Conservation (phyloP, 2,113 vertebrate species). For the Sitta europaea region DNA sequence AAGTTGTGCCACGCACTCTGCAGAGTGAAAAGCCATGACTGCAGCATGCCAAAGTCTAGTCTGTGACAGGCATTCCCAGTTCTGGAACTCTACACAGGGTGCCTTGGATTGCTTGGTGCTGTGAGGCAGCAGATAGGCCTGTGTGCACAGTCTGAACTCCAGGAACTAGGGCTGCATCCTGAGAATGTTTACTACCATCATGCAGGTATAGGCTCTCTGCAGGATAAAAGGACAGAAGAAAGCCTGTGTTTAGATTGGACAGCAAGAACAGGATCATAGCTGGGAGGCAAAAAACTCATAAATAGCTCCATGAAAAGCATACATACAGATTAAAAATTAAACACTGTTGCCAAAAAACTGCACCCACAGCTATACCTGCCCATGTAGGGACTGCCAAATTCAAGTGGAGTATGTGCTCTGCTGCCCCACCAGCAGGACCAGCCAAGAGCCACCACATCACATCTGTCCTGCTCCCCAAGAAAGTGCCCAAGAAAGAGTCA, state of each 20-base stretch:
- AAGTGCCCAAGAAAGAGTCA: neutral
- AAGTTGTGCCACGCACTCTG: neutral
- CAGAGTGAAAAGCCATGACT: neutral
- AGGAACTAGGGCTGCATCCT: neutral
- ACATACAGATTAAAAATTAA: conserved; percentile 35
- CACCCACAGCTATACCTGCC: neutral
- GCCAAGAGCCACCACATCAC: neutral
- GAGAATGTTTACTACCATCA: neutral
- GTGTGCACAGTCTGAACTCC: neutral
- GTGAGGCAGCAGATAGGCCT: neutral
- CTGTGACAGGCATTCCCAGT: neutral
- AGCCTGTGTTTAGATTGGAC: neutral
- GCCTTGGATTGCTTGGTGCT: neutral
- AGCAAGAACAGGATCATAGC: neutral
- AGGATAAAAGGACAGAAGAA: neutral
- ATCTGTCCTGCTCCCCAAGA: neutral
- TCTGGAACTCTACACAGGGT: neutral
- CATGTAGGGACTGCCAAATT: neutral
- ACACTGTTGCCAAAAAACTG: neutral
- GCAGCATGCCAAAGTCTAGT: neutral
- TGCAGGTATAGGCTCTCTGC: neutral
- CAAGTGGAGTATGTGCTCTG: neutral
- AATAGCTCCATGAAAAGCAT: neutral
- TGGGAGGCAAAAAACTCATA: neutral
- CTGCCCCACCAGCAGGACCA: neutral